Evolutionary conservation across 2,113 vertebrate genomes (phyloP).

Genomic region (Chrysochloris asiatica): DNA sequence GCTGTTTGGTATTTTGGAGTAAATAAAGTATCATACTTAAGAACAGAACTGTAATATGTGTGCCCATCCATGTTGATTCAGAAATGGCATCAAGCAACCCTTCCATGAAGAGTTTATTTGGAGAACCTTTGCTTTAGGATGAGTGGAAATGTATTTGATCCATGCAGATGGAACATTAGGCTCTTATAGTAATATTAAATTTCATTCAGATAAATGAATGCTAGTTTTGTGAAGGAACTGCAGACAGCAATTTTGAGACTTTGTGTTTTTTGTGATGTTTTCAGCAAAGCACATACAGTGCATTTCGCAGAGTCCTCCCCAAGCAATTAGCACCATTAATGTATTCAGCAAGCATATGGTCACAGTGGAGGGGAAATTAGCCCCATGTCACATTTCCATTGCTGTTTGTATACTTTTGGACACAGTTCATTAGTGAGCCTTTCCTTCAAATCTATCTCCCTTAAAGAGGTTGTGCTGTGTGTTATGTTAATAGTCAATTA

Average conservation of each 20-base stretch:
- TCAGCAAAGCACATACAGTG: slow-evolving; percentile 15
- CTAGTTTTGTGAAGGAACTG: slow-evolving; percentile 56
- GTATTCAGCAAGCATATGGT: slow-evolving; percentile 70
- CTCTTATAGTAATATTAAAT: slow-evolving; percentile 42
- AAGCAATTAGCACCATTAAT: slow-evolving; percentile 69
- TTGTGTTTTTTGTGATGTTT: slow-evolving; percentile 58
- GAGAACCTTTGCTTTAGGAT: slow-evolving; percentile 15
- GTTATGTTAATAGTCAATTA: slow-evolving; percentile 68
- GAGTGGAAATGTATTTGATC: slow-evolving; percentile 49
- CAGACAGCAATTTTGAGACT: slow-evolving; percentile 39
- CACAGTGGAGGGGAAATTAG: slow-evolving; percentile 74
- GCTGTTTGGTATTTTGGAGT: background rate
- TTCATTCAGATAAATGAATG: slow-evolving; percentile 39
- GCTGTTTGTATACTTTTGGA: slow-evolving; percentile 69
- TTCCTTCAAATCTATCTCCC: slow-evolving; percentile 69
- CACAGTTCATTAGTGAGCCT: slow-evolving; percentile 71
- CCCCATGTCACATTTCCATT: slow-evolving; percentile 63
- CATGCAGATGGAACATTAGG: background rate
- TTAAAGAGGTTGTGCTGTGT: slow-evolving; percentile 69
- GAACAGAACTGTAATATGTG: background rate
- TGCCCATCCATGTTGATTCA: slow-evolving; percentile 23
- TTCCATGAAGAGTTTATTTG: slow-evolving; percentile 65
- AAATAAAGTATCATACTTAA: background rate
- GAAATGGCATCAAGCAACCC: slow-evolving; percentile 34
- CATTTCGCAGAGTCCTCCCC: slow-evolving; percentile 25